These are phyloP conservation scores for Noctua janthe DNA, from an alignment of 2,888 invertebrate genomes.

Conservation along the genomic window DNA sequence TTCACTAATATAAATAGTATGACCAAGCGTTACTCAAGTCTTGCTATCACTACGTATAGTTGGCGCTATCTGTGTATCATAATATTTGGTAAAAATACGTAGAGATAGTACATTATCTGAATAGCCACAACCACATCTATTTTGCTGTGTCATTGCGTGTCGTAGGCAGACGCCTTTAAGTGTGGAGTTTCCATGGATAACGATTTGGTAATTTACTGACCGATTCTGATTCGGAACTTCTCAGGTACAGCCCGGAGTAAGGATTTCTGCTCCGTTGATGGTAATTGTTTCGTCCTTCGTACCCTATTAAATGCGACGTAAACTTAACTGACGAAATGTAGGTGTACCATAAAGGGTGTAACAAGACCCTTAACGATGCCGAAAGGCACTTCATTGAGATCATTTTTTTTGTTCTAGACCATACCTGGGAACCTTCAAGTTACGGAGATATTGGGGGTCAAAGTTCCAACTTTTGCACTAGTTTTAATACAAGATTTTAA, in stretches of 20 bases:
- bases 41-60: slow-evolving; percentile 30
- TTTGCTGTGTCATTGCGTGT: slow-evolving; percentile 25
- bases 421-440: too few relatives aligned
- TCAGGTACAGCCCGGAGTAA: not conserved
- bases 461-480: too few relatives aligned
- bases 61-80: slow-evolving; percentile 26
- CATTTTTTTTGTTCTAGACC: too few relatives aligned
- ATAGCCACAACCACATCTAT: slow-evolving; percentile 1
- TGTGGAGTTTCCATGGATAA: slow-evolving; percentile 6
- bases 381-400: too few relatives aligned
- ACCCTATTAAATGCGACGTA: not conserved
- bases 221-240: not conserved
- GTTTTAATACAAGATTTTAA: too few relatives aligned
- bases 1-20: slow-evolving; percentile 30
- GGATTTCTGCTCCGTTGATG: not conserved
- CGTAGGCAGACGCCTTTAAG: not conserved
- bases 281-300: not conserved
- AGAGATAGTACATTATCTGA: slow-evolving; percentile 37
- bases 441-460: too few relatives aligned
- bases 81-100: slow-evolving; percentile 51
- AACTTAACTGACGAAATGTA: not conserved
- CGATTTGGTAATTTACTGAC: not conserved
- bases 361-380: too few relatives aligned
- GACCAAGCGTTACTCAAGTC: slow-evolving; percentile 11
- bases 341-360: not conserved